Evolutionary conservation across 2,113 vertebrate genomes (phyloP).

Genomic region (Hemichromis elongatus): DNA sequence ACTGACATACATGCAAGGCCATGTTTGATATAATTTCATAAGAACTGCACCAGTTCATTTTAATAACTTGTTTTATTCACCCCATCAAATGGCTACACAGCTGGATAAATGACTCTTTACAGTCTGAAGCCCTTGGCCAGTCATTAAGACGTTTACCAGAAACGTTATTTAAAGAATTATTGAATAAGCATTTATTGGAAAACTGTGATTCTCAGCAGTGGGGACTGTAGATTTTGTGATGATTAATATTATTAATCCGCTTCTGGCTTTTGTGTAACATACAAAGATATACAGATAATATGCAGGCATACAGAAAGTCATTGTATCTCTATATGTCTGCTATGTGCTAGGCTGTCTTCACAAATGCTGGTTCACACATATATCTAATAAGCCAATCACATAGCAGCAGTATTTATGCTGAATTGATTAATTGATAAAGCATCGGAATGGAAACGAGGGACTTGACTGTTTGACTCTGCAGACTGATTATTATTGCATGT

Average conservation of each 20-base stretch:
- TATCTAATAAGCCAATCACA: too few relatives aligned
- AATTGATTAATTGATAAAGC: too few relatives aligned
- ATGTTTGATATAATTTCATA: not conserved
- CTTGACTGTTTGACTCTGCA: too few relatives aligned
- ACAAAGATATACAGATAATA: not conserved
- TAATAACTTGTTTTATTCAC: constrained; percentile 18
- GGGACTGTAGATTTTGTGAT: not conserved
- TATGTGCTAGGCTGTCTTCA: not conserved
- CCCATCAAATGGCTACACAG: not conserved
- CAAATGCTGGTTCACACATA: not conserved
- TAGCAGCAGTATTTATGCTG: too few relatives aligned
- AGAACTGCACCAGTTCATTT: not conserved
- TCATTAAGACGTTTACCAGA: not conserved
- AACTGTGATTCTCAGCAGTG: not conserved
- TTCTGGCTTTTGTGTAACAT: not conserved
- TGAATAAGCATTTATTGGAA: constrained; percentile 11
- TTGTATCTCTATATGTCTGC: not conserved
- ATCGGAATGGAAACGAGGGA: too few relatives aligned
- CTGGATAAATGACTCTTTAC: not conserved
- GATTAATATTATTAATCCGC: not conserved
- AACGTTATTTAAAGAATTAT: not conserved
- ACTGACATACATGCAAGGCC: not conserved
- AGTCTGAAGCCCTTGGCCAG: not conserved
- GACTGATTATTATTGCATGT: too few relatives aligned
- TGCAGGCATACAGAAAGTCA: not conserved